These are phyloP conservation scores for Crocuta crocuta DNA, from an alignment of 2,113 vertebrate genomes.

Conservation along the genomic window DNA sequence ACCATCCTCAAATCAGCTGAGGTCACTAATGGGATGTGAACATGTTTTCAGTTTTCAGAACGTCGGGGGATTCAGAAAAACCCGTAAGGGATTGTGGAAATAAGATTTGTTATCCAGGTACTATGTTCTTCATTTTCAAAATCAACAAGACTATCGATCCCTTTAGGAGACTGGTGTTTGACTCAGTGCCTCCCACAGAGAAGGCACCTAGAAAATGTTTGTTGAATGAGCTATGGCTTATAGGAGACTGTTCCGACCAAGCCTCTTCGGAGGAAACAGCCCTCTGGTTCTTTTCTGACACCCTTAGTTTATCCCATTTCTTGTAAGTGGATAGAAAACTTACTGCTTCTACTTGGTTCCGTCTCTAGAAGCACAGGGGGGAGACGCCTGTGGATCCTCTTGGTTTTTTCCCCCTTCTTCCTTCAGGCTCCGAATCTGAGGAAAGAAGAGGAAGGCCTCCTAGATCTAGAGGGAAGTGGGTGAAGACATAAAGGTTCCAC, in stretches of 20 bases:
- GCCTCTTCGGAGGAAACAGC: neutral
- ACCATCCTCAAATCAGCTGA: neutral
- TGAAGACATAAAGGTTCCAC: neutral
- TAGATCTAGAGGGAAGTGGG: neutral
- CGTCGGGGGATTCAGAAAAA: neutral
- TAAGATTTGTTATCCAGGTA: neutral
- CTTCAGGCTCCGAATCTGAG: neutral
- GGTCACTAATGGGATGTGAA: neutral
- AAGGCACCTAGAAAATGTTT: neutral
- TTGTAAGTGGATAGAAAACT: neutral
- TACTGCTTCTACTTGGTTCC: neutral
- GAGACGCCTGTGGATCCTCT: neutral
- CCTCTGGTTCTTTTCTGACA: neutral
- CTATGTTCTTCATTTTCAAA: neutral
- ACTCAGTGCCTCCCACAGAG: neutral
- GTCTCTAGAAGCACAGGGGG: neutral
- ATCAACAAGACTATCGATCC: neutral
- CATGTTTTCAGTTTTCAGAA: neutral
- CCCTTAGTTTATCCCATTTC: neutral
- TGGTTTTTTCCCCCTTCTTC: neutral
- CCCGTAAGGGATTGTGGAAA: neutral
- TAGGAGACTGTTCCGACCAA: neutral
- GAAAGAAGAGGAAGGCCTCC: neutral
- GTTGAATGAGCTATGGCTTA: neutral
- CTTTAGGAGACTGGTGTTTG: neutral